phyloP scores from a whole-genome alignment of 2,797 vertebrate genomes.

The Coilia nasus region DNA sequence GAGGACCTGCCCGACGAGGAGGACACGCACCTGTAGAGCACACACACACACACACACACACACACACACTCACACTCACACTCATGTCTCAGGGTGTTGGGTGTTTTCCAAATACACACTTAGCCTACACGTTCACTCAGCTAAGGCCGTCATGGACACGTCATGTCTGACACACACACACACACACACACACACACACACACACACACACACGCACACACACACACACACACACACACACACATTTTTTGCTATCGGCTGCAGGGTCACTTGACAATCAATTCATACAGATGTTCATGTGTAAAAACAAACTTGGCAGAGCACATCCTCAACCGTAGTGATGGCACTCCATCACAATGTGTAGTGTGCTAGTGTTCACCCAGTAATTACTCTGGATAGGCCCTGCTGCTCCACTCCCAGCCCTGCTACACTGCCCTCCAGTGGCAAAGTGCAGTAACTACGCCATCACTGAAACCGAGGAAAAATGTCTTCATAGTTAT shows the following conservation, averaged over 20 bases:
- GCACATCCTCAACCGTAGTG: too few relatives aligned
- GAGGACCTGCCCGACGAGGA: constrained; percentile 89
- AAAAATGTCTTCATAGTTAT: too few relatives aligned
- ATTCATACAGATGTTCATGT: background rate
- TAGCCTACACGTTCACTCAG: background rate
- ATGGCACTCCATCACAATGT: too few relatives aligned
- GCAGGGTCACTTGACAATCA: constrained; percentile 4
- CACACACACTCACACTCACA: too few relatives aligned
- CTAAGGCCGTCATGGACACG: background rate
- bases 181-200: background rate
- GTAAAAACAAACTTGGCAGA: background rate
- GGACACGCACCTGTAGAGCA: constrained; percentile 91
- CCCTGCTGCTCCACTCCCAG: too few relatives aligned
- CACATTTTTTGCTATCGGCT: background rate
- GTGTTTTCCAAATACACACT: background rate
- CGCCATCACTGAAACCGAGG: too few relatives aligned
- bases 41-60: too few relatives aligned
- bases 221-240: background rate
- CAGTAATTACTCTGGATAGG: too few relatives aligned
- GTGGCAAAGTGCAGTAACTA: too few relatives aligned
- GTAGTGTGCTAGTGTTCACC: too few relatives aligned
- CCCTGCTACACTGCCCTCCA: too few relatives aligned
- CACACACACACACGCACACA: background rate
- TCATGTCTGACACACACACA: background rate
- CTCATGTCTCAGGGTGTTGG: background rate